A percentile compares a stretch with the other conserved stretches of the same genome.
Evolutionary conservation across 2,888 invertebrate genomes (phyloP).

Genomic region (Formica aserva): DNA sequence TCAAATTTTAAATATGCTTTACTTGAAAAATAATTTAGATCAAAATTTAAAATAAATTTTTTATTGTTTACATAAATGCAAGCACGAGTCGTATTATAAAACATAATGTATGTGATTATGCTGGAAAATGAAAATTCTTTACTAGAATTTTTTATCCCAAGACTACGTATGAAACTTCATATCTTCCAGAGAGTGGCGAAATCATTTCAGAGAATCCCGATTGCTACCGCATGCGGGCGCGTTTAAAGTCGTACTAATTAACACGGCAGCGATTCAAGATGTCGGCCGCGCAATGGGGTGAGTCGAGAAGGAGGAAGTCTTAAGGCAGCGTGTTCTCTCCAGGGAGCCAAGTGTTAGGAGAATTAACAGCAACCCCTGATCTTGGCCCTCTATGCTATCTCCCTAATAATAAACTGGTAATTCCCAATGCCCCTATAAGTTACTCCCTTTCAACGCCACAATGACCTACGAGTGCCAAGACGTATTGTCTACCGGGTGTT

Average conservation of each 20-base stretch:
- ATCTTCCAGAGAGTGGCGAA: conserved; percentile 64
- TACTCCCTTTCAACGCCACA: conserved; percentile 85
- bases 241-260: conserved; percentile 84
- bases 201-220: conserved; percentile 72
- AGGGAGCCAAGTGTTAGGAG: conserved; percentile 83
- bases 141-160: conserved; percentile 19
- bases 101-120: not conserved
- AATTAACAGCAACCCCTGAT: conserved; percentile 85
- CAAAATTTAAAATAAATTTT: not conserved
- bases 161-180: conserved; percentile 43
- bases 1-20: not conserved
- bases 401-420: conserved; percentile 86
- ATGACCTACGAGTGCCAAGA: conserved; percentile 83
- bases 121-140: conserved; percentile 25
- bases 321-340: conserved; percentile 83
- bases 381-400: conserved; percentile 84
- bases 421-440: conserved; percentile 86
- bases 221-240: conserved; percentile 75
- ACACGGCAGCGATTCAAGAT: conserved; percentile 82
- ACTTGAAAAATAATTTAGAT: not conserved
- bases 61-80: not conserved
- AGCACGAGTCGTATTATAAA: not conserved
- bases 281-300: conserved; percentile 73
- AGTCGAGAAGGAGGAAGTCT: conserved; percentile 80
- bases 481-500: conserved; percentile 80